Base-by-base conservation (phyloP, 2,113 vertebrate species). In the Sapayoa aenigma region DNA sequence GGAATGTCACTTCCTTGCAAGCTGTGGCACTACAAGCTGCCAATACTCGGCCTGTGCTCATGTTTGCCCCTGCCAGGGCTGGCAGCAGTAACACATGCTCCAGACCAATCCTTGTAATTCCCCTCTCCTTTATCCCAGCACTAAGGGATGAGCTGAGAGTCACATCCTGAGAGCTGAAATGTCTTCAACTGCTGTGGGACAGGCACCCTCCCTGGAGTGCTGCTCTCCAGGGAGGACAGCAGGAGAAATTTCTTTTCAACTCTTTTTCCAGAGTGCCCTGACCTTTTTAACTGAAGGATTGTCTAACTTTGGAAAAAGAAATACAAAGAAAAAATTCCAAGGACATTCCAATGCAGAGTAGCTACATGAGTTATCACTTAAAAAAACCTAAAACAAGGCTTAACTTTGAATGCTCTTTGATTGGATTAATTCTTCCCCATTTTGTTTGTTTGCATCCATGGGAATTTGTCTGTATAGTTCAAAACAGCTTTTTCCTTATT, bases 121-220 rank as follows among this genome's bases (percentile, higher is more conserved):
- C 65, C 24, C 24, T 63, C 42, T 78, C 27, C 60, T 27, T n/a
- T 52, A 39, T 52, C 13, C 73, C 66, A 65, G 27, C 17, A 11
- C n/a, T 11, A 5, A 33, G 30, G 55, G 25, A 24, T 30, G 59
- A 37, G n/a, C 73, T 2, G 2, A 84, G 46, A 56, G 41, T 23
- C 19, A 18, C 58, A 31, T 68, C 28, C 68, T 39, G 52, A 39
- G 62, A 82, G 14, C 50, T 72, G 47, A 30, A 28, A 35, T 66
- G 33, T 14, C 69, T 75, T 63, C 35, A 62, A n/a, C 56, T 87
- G 80, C 68, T 50, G 7, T 49, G 27, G 59, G 39, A 75, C 5
- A 37, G 53, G 20, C 1, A 0, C 2, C 20, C 1, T 0, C 31
- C n/a, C 46, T 53, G 28, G 6, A 77, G 46, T 33, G 5, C n/a